Conservation (phyloP, 2,888 invertebrate genomes). For the Polyommatus iphigenia region DNA sequence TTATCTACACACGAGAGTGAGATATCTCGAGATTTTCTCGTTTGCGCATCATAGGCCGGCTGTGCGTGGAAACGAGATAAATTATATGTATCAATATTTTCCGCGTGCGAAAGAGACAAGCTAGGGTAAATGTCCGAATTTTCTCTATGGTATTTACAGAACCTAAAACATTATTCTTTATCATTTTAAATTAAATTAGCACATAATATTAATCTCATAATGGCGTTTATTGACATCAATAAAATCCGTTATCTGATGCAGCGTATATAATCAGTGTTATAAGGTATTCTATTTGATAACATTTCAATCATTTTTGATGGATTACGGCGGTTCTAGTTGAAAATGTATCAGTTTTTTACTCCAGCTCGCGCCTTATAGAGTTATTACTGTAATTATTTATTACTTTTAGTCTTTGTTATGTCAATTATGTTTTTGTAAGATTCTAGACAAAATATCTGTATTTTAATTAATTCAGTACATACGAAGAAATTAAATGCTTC, state of each 20-base stretch:
- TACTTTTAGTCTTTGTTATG: background rate
- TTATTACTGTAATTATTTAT: slow-evolving; percentile 7
- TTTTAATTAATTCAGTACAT: background rate
- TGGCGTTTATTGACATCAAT: background rate
- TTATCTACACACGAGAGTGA: too few species aligned
- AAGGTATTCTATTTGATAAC: slow-evolving; percentile 8
- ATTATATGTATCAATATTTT: background rate
- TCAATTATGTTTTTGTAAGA: background rate
- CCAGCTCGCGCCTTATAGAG: background rate
- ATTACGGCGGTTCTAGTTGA: background rate
- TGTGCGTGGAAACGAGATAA: background rate
- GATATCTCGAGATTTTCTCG: too few species aligned
- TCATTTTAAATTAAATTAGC: background rate
- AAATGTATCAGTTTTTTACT: slow-evolving; percentile 14
- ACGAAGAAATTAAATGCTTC: background rate
- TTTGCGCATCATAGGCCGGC: too few species aligned
- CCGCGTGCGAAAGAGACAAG: background rate
- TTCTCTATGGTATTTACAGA: background rate
- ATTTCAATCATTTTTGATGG: slow-evolving; percentile 26
- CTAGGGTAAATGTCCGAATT: background rate
- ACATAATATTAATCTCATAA: background rate
- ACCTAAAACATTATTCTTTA: background rate
- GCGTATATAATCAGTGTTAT: background rate
- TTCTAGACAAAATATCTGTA: background rate
- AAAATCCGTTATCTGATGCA: background rate